These are phyloP conservation scores for Saxidomus purpurata DNA, from an alignment of 1,140 invertebrate species.

Conservation along the genomic window DNA sequence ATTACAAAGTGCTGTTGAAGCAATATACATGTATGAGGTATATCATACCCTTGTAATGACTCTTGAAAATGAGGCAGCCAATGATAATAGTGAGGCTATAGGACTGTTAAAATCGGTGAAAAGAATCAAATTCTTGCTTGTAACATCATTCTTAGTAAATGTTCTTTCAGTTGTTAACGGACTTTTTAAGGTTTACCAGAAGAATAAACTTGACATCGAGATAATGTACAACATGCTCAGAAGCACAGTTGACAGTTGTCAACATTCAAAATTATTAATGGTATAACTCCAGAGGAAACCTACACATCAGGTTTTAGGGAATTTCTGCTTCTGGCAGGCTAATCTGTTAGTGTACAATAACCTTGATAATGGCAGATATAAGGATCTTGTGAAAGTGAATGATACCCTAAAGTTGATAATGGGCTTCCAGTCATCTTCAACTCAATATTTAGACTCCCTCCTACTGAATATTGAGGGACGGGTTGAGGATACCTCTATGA, in stretches of 20 bases:
- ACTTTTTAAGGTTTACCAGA: conserved; percentile 37
- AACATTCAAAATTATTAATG: not conserved
- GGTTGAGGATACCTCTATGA: conserved; percentile 13
- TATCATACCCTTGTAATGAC: conserved; percentile 10
- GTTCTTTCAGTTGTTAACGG: conserved; percentile 23
- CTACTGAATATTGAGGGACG: not conserved
- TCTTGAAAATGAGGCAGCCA: conserved; percentile 1
- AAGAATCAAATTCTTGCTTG: not conserved
- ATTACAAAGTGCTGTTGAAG: conserved; percentile 19
- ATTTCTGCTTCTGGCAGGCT: too few species aligned
- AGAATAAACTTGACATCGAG: conserved; percentile 20
- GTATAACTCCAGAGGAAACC: not conserved
- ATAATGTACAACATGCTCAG: not conserved
- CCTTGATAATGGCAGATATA: not conserved
- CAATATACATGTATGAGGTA: conserved; percentile 9
- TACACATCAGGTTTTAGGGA: too few species aligned
- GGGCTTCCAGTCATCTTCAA: conserved; percentile 18
- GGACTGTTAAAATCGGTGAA: not conserved
- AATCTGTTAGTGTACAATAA: too few species aligned
- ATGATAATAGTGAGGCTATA: not conserved
- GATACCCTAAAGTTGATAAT: not conserved
- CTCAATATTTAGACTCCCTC: not conserved
- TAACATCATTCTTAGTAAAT: conserved; percentile 35
- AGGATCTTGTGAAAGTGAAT: not conserved
- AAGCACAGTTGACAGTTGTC: not conserved